Evolutionary conservation across 64 coral and sea anemone genomes (phyloP).

Genomic region (Stichodactyla mertensii): DNA sequence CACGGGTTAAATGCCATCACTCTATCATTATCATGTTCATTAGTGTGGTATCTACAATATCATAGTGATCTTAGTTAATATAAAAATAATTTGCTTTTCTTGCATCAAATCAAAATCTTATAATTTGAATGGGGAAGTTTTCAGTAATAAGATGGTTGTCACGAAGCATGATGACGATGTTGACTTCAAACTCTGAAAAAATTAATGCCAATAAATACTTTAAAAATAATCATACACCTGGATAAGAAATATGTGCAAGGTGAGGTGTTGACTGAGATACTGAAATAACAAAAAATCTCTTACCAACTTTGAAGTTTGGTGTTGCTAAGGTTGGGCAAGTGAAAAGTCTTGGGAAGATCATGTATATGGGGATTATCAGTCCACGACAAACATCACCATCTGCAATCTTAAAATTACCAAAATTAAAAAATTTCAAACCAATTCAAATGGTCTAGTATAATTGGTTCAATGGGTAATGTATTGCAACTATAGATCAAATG

Average conservation of each 20-base stretch:
- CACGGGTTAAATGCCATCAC: too few species aligned
- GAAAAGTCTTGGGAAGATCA: constrained; percentile 95
- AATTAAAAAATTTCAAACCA: too few species aligned
- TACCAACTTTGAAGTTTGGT: constrained; percentile 97
- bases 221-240: too few species aligned
- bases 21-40: too few species aligned
- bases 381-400: constrained; percentile 92
- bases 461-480: too few species aligned
- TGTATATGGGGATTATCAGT: constrained; percentile 82
- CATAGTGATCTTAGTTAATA: too few species aligned
- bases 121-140: constrained; percentile 88
- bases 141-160: constrained; percentile 98
- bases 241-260: not conserved
- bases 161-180: constrained; percentile 87
- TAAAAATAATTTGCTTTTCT: not conserved
- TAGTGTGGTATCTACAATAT: too few species aligned
- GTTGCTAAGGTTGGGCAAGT: constrained; percentile 92
- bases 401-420: constrained; percentile 49
- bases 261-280: not conserved
- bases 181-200: constrained; percentile 90
- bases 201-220: too few species aligned
- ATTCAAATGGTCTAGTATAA: too few species aligned
- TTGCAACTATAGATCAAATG: too few species aligned
- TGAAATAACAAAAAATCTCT: constrained; percentile 8
- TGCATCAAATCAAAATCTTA: constrained; percentile 30